Percentiles rank a stretch among this genome's conserved stretches.
Evolutionary conservation across 1,140 invertebrate genomes (phyloP).

Genomic region (Cephus cinctus): DNA sequence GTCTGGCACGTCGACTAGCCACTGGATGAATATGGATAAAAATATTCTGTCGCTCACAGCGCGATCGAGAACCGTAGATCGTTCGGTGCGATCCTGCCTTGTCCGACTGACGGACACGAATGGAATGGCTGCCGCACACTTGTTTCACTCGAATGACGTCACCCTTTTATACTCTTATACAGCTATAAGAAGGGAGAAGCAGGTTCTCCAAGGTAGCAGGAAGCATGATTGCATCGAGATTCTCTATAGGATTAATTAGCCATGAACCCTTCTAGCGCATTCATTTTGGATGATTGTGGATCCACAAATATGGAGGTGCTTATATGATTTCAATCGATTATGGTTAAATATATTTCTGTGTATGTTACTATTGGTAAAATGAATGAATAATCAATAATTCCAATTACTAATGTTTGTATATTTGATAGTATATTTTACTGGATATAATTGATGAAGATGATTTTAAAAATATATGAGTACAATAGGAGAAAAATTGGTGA

Average conservation of each 20-base stretch:
- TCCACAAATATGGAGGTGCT: too few relatives aligned
- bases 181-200: conserved; percentile 1
- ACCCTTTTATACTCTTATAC: too few relatives aligned
- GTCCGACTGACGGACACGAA: conserved; percentile 10
- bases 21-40: background rate
- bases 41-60: background rate
- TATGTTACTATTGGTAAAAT: too few relatives aligned
- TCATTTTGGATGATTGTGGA: too few relatives aligned
- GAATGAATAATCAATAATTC: too few relatives aligned
- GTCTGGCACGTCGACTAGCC: background rate
- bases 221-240: background rate
- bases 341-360: too few relatives aligned
- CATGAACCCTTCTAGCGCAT: background rate
- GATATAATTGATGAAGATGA: too few relatives aligned
- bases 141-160: conserved; percentile 17
- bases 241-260: background rate
- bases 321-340: too few relatives aligned
- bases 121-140: conserved; percentile 18
- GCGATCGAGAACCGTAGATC: background rate
- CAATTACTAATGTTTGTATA: too few relatives aligned
- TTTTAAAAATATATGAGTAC: too few relatives aligned
- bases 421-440: too few relatives aligned
- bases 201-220: background rate
- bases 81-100: background rate
- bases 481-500: too few relatives aligned